Evolutionary conservation across 2,888 invertebrate species (phyloP), one percentile per base, ranked within the genome.

Genomic region (Lymantria dispar): DNA sequence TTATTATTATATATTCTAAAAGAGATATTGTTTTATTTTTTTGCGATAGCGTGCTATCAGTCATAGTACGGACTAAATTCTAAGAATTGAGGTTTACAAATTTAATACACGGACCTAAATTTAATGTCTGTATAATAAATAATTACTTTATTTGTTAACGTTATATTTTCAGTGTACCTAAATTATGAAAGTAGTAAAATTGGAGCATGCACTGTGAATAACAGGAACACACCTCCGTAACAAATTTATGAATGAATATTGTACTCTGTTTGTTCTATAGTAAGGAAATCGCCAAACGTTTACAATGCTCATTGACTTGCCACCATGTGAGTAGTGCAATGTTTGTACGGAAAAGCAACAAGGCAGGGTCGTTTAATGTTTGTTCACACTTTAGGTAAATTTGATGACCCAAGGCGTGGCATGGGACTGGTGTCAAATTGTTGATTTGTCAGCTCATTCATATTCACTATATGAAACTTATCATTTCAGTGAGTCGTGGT

Each of bases 351-450:
- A 85, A 82, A 83, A 78, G 78, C 80, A 74, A 79, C 81, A 71
- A 84, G 83, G 83, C 81, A 80, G 77, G 87, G 88, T 83, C 82
- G 73, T 14, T 9, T 13, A 78, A 77, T 88, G 87, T 89, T 86
- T 87, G 87, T 85, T 76, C 75, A 85, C 80, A 83, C 80, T 87
- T 90, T 89, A 90, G 86, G 87, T 85, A 89, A 90, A 90, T 89
- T 90, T 89, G 89, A 88, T 90, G 87, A 86, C 86, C 86, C 79
- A 85, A 78, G 89, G 87, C 75, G 88, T 74, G 87, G 85, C 83
- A 84, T 83, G 80, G 82, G 85, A 80, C 77, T 76, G 83, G 85
- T 80, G 80, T 79, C 81, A 78, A 83, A 82, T 74, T 80, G 85
- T 85, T 87, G 85, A 85, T 87, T 85, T 83, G 83, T 72, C 78